Conservation (phyloP, 2,888 invertebrate species). For the Fragum sueziense region DNA sequence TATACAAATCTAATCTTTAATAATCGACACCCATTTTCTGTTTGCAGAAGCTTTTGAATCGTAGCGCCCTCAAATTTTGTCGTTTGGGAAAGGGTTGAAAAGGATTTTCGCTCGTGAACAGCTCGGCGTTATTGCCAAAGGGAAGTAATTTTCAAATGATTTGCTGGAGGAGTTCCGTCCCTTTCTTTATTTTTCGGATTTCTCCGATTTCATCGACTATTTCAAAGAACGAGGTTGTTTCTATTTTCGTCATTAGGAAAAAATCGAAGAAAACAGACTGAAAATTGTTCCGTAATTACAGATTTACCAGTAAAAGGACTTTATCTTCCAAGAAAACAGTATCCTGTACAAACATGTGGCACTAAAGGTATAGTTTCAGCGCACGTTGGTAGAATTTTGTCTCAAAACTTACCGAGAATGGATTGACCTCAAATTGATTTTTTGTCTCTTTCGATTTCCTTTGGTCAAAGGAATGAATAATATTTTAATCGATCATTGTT, state of each 20-base stretch:
- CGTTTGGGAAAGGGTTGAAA: too few relatives aligned
- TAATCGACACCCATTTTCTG: too few relatives aligned
- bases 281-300: background rate
- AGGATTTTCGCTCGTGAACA: too few relatives aligned
- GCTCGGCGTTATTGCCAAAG: too few relatives aligned
- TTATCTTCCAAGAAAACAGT: too few relatives aligned
- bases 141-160: background rate
- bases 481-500: too few relatives aligned
- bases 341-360: background rate
- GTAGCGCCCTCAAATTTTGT: too few relatives aligned
- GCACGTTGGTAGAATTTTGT: background rate
- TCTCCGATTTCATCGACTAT: background rate
- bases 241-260: slow-evolving; percentile 20
- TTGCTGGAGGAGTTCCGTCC: background rate
- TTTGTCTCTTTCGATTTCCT: slow-evolving; percentile 12
- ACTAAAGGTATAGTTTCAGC: background rate
- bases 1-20: too few relatives aligned
- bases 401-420: too few relatives aligned
- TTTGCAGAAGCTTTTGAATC: too few relatives aligned
- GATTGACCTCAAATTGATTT: slow-evolving; percentile 19
- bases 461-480: background rate
- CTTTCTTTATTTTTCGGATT: background rate
- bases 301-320: too few relatives aligned
- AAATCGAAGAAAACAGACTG: background rate
- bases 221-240: slow-evolving; percentile 14